Evolutionary conservation across 2,113 vertebrate genomes (phyloP).

Genomic region (Dermatemys mawii): DNA sequence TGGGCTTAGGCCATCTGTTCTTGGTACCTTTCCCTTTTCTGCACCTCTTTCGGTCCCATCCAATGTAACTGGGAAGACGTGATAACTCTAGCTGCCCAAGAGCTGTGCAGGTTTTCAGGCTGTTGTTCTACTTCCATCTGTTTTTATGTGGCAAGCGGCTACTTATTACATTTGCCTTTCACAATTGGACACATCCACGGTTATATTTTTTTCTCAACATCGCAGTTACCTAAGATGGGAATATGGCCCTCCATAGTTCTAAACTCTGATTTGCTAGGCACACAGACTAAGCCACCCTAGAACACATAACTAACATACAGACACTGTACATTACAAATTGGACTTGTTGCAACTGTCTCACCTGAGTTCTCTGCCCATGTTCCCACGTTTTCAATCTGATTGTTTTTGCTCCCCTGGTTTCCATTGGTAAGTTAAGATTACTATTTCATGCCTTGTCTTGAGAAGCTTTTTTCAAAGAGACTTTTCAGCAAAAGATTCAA

Average conservation of each 20-base stretch:
- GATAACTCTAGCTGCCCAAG: too few species aligned
- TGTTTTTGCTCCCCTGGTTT: conserved; percentile 62
- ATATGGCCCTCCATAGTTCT: not conserved
- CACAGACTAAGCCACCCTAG: not conserved
- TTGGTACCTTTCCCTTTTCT: too few species aligned
- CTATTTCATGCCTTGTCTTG: not conserved
- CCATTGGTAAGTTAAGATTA: too few species aligned
- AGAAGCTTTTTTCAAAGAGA: not conserved
- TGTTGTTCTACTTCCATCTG: too few species aligned
- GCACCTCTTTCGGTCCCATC: too few species aligned
- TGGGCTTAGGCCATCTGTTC: too few species aligned
- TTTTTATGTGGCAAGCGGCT: too few species aligned
- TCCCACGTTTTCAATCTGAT: conserved; percentile 53
- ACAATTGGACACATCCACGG: conserved; percentile 30
- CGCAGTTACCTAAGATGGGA: conserved; percentile 21
- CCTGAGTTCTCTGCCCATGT: too few species aligned
- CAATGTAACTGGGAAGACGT: too few species aligned
- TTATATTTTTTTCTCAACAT: not conserved
- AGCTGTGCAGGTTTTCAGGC: too few species aligned
- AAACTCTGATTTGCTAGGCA: conserved; percentile 24
- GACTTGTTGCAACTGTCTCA: not conserved
- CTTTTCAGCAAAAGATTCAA: not conserved
- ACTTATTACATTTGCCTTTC: conserved; percentile 13
- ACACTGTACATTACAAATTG: not conserved
- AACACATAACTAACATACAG: conserved; percentile 31